Conservation (phyloP, 2,888 invertebrate genomes). For the Carterocephalus palaemon region DNA sequence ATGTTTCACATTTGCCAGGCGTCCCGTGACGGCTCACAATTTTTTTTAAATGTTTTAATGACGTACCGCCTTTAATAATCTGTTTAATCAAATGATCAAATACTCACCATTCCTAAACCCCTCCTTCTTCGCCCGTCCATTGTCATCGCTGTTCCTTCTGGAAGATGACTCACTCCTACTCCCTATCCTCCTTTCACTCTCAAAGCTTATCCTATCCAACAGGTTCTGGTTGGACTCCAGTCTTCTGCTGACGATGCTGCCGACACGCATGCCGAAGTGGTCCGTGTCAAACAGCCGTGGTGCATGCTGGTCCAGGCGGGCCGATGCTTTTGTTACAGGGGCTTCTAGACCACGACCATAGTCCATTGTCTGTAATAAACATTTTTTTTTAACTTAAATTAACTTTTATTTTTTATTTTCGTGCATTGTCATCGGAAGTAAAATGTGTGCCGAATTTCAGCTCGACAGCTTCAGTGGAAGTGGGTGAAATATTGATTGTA, state of each 20-base stretch:
- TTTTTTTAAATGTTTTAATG: too few species aligned
- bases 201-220: slow-evolving; percentile 57
- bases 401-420: too few species aligned
- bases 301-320: slow-evolving; percentile 39
- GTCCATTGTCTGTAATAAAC: slow-evolving; percentile 57
- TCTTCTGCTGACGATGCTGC: slow-evolving; percentile 37
- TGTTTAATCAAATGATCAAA: not conserved
- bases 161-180: slow-evolving; percentile 63
- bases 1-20: too few species aligned
- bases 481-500: too few species aligned
- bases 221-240: slow-evolving; percentile 41
- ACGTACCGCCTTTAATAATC: too few species aligned
- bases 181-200: slow-evolving; percentile 55
- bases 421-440: too few species aligned
- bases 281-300: slow-evolving; percentile 40
- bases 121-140: slow-evolving; percentile 48
- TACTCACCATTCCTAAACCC: slow-evolving; percentile 50
- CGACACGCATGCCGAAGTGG: slow-evolving; percentile 34
- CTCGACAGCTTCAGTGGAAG: too few species aligned
- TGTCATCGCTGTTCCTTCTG: slow-evolving; percentile 66
- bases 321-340: slow-evolving; percentile 43
- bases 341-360: slow-evolving; percentile 45
- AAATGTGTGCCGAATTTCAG: too few species aligned
- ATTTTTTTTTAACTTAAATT: too few species aligned
- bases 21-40: too few species aligned